Evolutionary conservation across 2,113 vertebrate species (phyloP), one percentile per base, ranked within the genome.

Genomic region (Passer domesticus): DNA sequence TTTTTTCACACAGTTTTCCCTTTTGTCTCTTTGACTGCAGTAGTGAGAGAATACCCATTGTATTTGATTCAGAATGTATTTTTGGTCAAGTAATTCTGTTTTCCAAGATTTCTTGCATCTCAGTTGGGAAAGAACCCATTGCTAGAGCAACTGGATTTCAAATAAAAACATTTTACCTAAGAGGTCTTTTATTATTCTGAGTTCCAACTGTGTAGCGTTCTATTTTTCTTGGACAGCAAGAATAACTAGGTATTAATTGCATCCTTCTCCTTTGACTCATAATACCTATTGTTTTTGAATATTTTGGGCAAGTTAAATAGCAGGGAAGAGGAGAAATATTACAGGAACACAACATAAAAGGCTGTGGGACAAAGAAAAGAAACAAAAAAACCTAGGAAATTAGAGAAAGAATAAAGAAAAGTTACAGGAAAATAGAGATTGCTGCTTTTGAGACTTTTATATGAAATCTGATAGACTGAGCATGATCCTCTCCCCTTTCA

Each of bases 71-170:
- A 79, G 44, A 83, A 90, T 2, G 39, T 52, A 53, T 86, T 90
- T 94, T 78, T 96, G n/a, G 64, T 13, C 6, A 68, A 20, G 11
- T 31, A 83, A 37, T 85, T 93, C 66, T 55, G 20, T 92, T 55
- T 93, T 86, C 21, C n/a, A 88, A 86, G 72, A 47, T 49, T 87
- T 92, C 83, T 90, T 92, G 39, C 39, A 97, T 89, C 74, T 69
- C 70, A 60, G 58, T 66, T 69, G 46, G 47, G 46, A 56, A 83
- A 72, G 82, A 86, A 15, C 3, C 2, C 6, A 60, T 28, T 1
- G 7, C 31, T 72, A 77, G 89, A 94, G 66, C 19, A 94, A 64
- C 67, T 44, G 58, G 63, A 74, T 93, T 83, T 73, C 30, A 80
- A 96, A 94, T 58, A 43, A 28, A 80, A 92, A 60, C 13, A 37